These are phyloP conservation scores for Poecilia latipinna DNA, from an alignment of 2,113 vertebrate species.

Conservation along the genomic window DNA sequence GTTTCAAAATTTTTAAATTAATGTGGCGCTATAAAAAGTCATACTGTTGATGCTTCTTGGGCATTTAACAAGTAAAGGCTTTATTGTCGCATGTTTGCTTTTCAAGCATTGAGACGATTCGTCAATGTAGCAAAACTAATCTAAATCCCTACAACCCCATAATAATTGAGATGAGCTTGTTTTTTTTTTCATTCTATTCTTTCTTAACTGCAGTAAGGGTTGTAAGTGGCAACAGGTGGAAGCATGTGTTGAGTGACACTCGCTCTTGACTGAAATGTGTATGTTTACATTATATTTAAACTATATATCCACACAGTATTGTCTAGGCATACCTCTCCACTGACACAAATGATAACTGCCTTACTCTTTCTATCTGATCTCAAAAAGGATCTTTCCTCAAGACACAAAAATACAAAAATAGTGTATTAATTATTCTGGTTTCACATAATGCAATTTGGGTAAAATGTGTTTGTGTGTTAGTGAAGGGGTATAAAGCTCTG, in stretches of 20 bases:
- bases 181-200: conserved; percentile 9
- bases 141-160: background rate
- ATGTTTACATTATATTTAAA: conserved; percentile 1
- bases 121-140: conserved; percentile 39
- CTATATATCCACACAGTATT: background rate
- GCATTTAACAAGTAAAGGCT: conserved; percentile 49
- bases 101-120: conserved; percentile 9
- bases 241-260: conserved; percentile 5
- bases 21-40: conserved; percentile 15
- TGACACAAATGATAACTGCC: background rate
- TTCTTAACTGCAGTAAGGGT: background rate
- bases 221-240: conserved; percentile 9
- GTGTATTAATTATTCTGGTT: background rate
- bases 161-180: background rate
- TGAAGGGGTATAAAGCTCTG: no score
- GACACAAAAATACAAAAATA: background rate
- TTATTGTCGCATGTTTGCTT: conserved; percentile 56
- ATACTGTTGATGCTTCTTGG: conserved; percentile 2
- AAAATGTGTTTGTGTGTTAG: background rate
- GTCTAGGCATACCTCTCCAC: background rate
- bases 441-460: background rate
- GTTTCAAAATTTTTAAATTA: conserved; percentile 31
- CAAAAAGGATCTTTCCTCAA: background rate
- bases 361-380: background rate
- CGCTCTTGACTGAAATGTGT: background rate